These are phyloP conservation scores for Maccullochella peelii DNA, from an alignment of 2,113 vertebrate genomes.

Conservation along the genomic window DNA sequence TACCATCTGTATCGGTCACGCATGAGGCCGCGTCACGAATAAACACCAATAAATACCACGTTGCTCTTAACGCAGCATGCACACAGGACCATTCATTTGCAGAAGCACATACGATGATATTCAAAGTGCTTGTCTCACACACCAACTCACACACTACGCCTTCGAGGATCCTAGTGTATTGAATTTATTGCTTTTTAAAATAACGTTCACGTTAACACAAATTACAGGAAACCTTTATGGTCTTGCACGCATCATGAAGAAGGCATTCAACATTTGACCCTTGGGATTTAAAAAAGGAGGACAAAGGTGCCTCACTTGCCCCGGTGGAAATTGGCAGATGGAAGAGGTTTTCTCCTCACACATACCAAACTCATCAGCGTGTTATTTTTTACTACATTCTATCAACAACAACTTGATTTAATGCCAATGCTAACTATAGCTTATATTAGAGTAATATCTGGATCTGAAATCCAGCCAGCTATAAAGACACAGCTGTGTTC, in stretches of 20 bases:
- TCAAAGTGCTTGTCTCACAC: not conserved
- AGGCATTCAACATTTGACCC: slow-evolving; percentile 79
- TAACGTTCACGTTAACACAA: slow-evolving; percentile 69
- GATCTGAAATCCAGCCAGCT: slow-evolving; percentile 44
- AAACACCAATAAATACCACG: slow-evolving; percentile 38
- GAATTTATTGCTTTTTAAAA: slow-evolving; percentile 74
- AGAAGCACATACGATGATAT: not conserved
- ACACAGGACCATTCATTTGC: slow-evolving; percentile 16
- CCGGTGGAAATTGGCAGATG: slow-evolving; percentile 70
- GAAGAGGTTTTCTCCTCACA: slow-evolving; percentile 70
- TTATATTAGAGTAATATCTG: slow-evolving; percentile 52
- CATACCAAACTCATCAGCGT: slow-evolving; percentile 64
- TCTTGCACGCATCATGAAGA: slow-evolving; percentile 73
- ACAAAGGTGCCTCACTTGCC: slow-evolving; percentile 72
- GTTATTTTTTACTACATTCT: slow-evolving; percentile 67
- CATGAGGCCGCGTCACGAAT: slow-evolving; percentile 3
- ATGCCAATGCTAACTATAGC: slow-evolving; percentile 64
- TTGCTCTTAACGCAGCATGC: slow-evolving; percentile 20
- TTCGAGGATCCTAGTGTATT: slow-evolving; percentile 21
- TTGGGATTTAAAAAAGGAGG: slow-evolving; percentile 77
- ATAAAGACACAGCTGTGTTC: slow-evolving; percentile 67
- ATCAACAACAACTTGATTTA: slow-evolving; percentile 68
- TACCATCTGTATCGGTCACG: no score
- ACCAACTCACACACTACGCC: not conserved
- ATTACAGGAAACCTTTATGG: slow-evolving; percentile 78